Conservation (phyloP, 2,888 invertebrate genomes). For the Acanthosepion pharaonis region DNA sequence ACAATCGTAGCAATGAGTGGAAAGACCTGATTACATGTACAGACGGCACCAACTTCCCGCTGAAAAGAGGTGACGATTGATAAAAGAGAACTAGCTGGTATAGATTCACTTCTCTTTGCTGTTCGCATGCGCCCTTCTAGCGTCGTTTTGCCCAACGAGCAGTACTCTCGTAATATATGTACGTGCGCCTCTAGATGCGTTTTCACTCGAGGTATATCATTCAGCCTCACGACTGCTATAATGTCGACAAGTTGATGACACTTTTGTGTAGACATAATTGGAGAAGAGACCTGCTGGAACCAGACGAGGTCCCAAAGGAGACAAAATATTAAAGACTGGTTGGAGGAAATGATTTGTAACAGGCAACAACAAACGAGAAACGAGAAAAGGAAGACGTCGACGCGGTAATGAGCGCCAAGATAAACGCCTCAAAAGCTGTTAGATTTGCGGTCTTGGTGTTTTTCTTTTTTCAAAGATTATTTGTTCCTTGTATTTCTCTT, state of each 20-base stretch:
- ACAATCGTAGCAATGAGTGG: background rate
- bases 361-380: background rate
- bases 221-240: background rate
- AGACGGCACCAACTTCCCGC: background rate
- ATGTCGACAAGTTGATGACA: background rate
- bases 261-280: slow-evolving; percentile 7
- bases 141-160: background rate
- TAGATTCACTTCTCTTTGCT: background rate
- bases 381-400: background rate
- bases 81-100: background rate
- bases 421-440: background rate
- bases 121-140: background rate
- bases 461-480: background rate
- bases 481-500: background rate
- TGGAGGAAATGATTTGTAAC: background rate
- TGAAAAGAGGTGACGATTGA: background rate
- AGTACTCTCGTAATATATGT: background rate
- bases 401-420: background rate
- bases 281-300: slow-evolving; percentile 23
- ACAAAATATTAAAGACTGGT: background rate
- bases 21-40: background rate
- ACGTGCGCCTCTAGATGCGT: background rate
- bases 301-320: background rate
- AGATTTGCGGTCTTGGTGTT: background rate
- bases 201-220: background rate